These are phyloP conservation scores for Papilio demoleus DNA, from an alignment of 2,888 invertebrate species.

Conservation along the genomic window DNA sequence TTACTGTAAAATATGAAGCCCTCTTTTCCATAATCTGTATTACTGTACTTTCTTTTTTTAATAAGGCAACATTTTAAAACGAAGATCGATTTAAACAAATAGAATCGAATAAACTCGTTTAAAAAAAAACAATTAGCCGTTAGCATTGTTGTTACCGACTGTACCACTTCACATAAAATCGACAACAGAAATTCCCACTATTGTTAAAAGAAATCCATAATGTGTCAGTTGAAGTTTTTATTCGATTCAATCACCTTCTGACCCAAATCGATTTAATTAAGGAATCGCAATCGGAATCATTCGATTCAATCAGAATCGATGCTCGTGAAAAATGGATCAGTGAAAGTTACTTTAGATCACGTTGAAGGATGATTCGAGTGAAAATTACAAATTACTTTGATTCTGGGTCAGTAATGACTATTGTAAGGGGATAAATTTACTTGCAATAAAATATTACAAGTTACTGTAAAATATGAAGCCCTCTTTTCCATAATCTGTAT, in stretches of 20 bases:
- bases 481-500: background rate
- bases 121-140: conserved; percentile 32
- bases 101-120: too few relatives aligned
- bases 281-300: conserved; percentile 48
- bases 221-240: conserved; percentile 57
- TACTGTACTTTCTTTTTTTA: conserved; percentile 1
- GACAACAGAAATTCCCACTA: conserved; percentile 49
- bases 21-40: too few relatives aligned
- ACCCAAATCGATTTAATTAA: conserved; percentile 58
- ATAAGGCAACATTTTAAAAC: background rate
- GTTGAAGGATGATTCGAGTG: conserved; percentile 42
- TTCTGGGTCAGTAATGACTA: conserved; percentile 38
- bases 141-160: conserved; percentile 24
- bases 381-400: conserved; percentile 30
- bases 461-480: background rate
- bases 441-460: conserved; percentile 10
- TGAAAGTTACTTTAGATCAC: conserved; percentile 41
- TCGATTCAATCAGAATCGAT: conserved; percentile 39
- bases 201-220: conserved; percentile 53
- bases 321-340: conserved; percentile 36
- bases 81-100: conserved; percentile 4
- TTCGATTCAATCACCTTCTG: conserved; percentile 50
- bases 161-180: conserved; percentile 40
- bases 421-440: conserved; percentile 19
- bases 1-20: too few relatives aligned